Evolutionary conservation across 2,113 vertebrate species (phyloP), one percentile per base, ranked within the genome.

Genomic region (Xenus cinereus): DNA sequence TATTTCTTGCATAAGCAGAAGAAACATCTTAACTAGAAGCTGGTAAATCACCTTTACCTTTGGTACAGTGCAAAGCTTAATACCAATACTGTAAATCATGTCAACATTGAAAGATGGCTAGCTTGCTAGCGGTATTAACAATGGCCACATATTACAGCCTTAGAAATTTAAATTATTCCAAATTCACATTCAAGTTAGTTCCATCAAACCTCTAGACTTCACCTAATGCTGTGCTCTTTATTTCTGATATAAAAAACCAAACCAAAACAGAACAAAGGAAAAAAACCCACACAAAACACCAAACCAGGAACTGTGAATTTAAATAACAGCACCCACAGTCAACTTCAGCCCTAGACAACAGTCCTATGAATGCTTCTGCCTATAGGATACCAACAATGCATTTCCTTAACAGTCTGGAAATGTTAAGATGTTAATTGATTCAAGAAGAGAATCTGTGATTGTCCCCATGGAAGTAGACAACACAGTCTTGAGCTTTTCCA

Each of bases 21-120:
- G 62, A 93, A 94, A 81, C 51, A 86, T 45, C 43, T 57, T 82
- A 89, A 72, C 64, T 68, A 81, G 85, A 89, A 75, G 79, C 72
- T 89, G 76, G 68, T 89, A 94, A 95, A 91, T 94, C 79, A 95
- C 30, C 80, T 71, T 80, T 86, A 93, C 76, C 73, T 97, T 94
- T 91, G 56, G 43, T 59, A 48, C 23, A 84, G 26, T 7, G 41
- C 87, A 90, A 86, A 80, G 68, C 68, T 92, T 86, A 94, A 86
- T 89, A 67, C 27, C 72, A 93, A 64, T 45, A 43, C 20, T 46
- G 66, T 91, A 94, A 94, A 90, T 96, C 79, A 94, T 2, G 23
- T 90, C 56, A 81, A 11, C 45, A 39, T 2, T 56, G 60, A 80
- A 72, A 72, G 80, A 78, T 46, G 51, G 51, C 64, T 35, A 15